A percentile compares a stretch with the other conserved stretches of the same genome.
Conservation (phyloP, 2,113 vertebrate genomes). For the Strigops habroptila region DNA sequence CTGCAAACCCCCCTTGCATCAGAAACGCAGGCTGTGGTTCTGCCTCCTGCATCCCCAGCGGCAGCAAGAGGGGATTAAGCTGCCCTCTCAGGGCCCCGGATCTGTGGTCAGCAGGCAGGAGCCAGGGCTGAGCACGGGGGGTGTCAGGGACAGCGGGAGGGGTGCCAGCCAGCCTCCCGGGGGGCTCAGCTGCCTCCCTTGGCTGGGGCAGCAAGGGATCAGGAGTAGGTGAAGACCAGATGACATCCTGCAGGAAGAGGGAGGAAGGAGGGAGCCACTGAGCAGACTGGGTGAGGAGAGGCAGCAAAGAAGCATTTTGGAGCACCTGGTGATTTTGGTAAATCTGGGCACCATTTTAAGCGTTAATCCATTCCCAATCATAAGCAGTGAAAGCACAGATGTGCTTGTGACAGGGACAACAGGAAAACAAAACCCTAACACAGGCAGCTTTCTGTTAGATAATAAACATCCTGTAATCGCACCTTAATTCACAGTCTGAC, state of each 20-base stretch:
- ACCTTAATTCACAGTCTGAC: neutral
- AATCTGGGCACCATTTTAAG: neutral
- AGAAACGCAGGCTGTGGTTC: neutral
- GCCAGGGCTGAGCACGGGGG: neutral
- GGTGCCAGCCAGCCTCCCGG: neutral
- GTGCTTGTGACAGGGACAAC: neutral
- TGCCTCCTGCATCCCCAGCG: neutral
- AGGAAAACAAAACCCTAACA: neutral
- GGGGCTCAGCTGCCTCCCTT: neutral
- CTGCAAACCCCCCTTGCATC: neutral
- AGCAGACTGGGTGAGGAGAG: neutral
- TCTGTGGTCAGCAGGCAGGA: neutral
- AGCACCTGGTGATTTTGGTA: neutral
- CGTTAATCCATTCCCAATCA: neutral
- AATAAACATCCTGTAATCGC: neutral
- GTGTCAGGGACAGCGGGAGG: neutral
- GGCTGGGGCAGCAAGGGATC: neutral
- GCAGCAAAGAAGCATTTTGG: neutral
- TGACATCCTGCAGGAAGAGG: neutral
- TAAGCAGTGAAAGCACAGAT: neutral
- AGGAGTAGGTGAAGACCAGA: neutral
- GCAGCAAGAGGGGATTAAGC: neutral
- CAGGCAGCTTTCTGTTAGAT: neutral
- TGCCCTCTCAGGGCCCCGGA: rapidly evolving
- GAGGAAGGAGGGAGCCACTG: neutral